phyloP scores from a whole-genome alignment of 2,888 invertebrate genomes.

The Chesias legatella region DNA sequence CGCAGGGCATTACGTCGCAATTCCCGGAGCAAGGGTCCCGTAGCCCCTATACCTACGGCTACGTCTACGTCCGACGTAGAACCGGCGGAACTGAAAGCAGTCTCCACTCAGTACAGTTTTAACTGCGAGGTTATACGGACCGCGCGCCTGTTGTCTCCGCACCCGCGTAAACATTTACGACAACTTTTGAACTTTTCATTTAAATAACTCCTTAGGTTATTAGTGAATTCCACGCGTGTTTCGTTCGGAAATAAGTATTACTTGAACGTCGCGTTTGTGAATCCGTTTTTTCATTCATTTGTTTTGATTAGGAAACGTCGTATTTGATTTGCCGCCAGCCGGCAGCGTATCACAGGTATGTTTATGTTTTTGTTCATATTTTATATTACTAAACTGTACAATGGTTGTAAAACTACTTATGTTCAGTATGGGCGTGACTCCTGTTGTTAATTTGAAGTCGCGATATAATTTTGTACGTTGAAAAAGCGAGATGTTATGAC shows the following conservation, averaged over 20 bases:
- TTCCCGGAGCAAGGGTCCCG: slow-evolving; percentile 42
- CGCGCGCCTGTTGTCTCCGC: slow-evolving; percentile 57
- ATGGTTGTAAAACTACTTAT: too few species aligned
- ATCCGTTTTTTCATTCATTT: slow-evolving; percentile 37
- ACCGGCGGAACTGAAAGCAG: slow-evolving; percentile 44
- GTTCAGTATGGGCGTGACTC: neutral
- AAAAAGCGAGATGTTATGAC: slow-evolving; percentile 20
- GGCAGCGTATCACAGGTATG: slow-evolving; percentile 60
- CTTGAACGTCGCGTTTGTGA: too few species aligned
- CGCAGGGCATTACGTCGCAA: slow-evolving; percentile 32
- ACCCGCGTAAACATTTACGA: slow-evolving; percentile 67
- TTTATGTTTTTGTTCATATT: slow-evolving; percentile 34
- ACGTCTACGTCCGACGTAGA: slow-evolving; percentile 44
- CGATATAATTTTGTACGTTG: slow-evolving; percentile 18
- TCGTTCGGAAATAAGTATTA: slow-evolving; percentile 25
- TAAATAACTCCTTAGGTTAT: slow-evolving; percentile 17
- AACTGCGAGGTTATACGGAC: slow-evolving; percentile 55
- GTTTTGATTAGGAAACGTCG: slow-evolving; percentile 63
- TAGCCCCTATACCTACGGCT: slow-evolving; percentile 31
- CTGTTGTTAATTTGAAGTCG: slow-evolving; percentile 3
- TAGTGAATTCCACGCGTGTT: slow-evolving; percentile 33
- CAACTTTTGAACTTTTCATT: slow-evolving; percentile 56
- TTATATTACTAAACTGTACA: too few species aligned
- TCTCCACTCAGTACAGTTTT: slow-evolving; percentile 53
- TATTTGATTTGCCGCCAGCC: slow-evolving; percentile 45